A percentile compares a stretch with the other conserved stretches of the same genome.
These are phyloP conservation scores for Peromyscus aztecus DNA, from an alignment of 2,797 vertebrate genomes.

Conservation along the genomic window DNA sequence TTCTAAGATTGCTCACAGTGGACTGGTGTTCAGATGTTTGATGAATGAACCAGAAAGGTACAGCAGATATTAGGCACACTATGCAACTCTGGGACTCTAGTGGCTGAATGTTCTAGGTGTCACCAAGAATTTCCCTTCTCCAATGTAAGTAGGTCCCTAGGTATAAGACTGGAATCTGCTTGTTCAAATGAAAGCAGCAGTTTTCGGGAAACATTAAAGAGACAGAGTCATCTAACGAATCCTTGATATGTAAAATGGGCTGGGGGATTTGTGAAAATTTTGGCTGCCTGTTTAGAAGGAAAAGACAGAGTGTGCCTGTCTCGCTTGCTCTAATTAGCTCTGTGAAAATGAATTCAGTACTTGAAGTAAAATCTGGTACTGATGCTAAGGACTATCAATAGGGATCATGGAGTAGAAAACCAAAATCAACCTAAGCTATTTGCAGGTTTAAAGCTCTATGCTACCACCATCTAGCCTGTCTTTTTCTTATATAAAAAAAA, in stretches of 20 bases:
- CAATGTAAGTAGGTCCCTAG: not conserved
- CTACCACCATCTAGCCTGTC: not conserved
- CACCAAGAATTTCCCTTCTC: not conserved
- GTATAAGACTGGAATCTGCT: not conserved
- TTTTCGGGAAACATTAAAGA: not conserved
- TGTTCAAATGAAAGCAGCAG: not conserved
- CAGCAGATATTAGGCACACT: not conserved
- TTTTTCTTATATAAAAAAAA: not conserved
- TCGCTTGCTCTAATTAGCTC: not conserved
- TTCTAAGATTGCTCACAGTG: not conserved
- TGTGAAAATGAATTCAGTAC: not conserved
- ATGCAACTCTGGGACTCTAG: not conserved
- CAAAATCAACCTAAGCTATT: not conserved
- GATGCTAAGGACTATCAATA: not conserved
- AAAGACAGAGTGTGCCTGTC: not conserved
- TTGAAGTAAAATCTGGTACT: not conserved
- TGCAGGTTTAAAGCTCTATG: not conserved
- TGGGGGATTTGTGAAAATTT: not conserved
- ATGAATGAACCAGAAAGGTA: not conserved
- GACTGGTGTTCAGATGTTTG: not conserved
- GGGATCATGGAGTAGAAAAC: conserved; percentile 10
- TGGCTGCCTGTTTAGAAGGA: not conserved
- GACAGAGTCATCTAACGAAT: not conserved
- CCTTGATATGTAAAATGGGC: not conserved
- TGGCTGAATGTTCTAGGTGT: not conserved